phyloP scores from a whole-genome alignment of 2,797 vertebrate species.

The Periparus ater region DNA sequence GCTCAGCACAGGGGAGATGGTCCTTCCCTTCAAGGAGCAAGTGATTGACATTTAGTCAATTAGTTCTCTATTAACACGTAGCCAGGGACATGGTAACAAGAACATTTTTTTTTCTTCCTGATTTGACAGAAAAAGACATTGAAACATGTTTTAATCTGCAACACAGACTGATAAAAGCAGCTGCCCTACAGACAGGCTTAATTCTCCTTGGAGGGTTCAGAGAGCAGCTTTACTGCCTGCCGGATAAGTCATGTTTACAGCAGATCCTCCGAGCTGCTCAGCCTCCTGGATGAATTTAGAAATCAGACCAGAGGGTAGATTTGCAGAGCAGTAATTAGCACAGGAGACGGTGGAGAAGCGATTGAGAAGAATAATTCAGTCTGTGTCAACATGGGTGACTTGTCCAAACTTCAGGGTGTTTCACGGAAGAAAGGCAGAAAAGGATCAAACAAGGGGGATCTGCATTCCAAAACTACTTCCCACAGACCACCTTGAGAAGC shows the following conservation, averaged over 20 bases:
- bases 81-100: not conserved
- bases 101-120: not conserved
- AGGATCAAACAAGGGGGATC: not conserved
- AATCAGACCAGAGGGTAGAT: slow-evolving; percentile 34
- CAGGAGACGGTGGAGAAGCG: not conserved
- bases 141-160: slow-evolving; percentile 26
- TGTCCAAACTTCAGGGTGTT: not conserved
- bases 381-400: not conserved
- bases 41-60: not conserved
- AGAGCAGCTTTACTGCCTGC: slow-evolving; percentile 36
- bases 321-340: slow-evolving; percentile 32
- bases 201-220: not conserved
- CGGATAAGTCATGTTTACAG: not conserved
- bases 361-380: slow-evolving; percentile 11
- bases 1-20: not conserved
- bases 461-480: not conserved
- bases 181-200: slow-evolving; percentile 21
- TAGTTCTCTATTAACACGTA: slow-evolving; percentile 22
- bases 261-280: slow-evolving; percentile 23
- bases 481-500: not conserved
- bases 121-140: not conserved
- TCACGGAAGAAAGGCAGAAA: not conserved
- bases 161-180: slow-evolving; percentile 34
- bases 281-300: slow-evolving; percentile 28
- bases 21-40: not conserved